Evolutionary conservation across 2,888 invertebrate genomes (phyloP).

Genomic region (Craniophora ligustri): DNA sequence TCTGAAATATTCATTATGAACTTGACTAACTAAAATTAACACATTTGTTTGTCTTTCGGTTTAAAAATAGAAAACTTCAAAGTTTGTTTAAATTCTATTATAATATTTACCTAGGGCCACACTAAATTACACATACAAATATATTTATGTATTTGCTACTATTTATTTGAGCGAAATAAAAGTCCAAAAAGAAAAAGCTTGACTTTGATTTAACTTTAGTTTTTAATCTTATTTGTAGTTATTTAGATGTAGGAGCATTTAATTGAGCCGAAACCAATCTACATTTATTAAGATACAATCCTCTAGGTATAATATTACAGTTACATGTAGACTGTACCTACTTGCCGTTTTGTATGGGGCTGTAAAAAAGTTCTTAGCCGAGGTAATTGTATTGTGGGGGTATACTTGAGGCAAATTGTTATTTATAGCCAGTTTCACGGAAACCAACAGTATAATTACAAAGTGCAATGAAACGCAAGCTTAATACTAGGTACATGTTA

Average conservation of each 20-base stretch:
- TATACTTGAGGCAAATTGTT: constrained; percentile 62
- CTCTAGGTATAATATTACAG: too few relatives aligned
- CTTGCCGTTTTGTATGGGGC: constrained; percentile 4
- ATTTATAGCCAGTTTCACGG: constrained; percentile 64
- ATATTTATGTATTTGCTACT: too few relatives aligned
- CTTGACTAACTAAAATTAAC: neutral
- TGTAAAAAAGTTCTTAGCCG: constrained; percentile 51
- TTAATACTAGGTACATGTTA: constrained; percentile 40
- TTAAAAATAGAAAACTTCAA: neutral
- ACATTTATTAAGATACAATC: too few relatives aligned
- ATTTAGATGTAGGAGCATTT: neutral
- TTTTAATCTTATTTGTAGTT: neutral
- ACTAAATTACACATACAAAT: too few relatives aligned
- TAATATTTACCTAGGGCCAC: too few relatives aligned
- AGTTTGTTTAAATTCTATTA: neutral
- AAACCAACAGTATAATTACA: constrained; percentile 62
- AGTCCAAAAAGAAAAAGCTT: too few relatives aligned
- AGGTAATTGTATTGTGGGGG: constrained; percentile 61
- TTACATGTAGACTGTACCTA: neutral
- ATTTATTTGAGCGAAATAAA: too few relatives aligned
- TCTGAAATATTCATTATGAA: constrained; percentile 9
- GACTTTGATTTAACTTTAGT: neutral
- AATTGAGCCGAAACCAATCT: neutral
- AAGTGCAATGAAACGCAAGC: constrained; percentile 61
- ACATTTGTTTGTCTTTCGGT: neutral